A percentile compares a stretch with the other conserved stretches of the same genome.
Evolutionary conservation across 2,797 vertebrate species (phyloP).

Genomic region (Prionace glauca): DNA sequence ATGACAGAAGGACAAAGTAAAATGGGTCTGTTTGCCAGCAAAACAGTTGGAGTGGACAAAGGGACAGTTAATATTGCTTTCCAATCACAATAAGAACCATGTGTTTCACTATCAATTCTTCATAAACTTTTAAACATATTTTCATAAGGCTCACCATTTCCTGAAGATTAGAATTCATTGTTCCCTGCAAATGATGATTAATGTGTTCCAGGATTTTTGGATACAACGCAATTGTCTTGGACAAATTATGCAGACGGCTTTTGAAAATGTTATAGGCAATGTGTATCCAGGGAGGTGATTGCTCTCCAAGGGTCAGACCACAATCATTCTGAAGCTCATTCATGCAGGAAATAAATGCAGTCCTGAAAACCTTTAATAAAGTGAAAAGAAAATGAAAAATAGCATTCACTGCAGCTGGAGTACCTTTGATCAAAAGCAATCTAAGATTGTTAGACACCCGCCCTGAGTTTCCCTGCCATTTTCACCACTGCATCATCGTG

Average conservation of each 20-base stretch:
- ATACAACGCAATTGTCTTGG: background rate
- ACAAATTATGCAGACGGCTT: slow-evolving; percentile 24
- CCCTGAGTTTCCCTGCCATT: background rate
- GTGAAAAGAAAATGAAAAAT: background rate
- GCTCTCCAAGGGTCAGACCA: slow-evolving; percentile 37
- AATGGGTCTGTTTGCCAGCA: background rate
- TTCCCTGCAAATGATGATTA: background rate
- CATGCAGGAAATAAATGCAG: slow-evolving; percentile 51
- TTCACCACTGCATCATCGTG: background rate
- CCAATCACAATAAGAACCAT: background rate
- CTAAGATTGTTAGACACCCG: background rate
- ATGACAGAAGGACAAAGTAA: background rate
- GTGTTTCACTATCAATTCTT: background rate
- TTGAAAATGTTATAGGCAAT: slow-evolving; percentile 45
- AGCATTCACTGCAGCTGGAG: background rate
- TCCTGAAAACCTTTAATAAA: slow-evolving; percentile 50
- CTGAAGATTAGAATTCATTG: background rate
- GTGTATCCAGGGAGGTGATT: slow-evolving; percentile 60
- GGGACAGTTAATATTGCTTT: background rate
- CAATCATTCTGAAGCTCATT: slow-evolving; percentile 52
- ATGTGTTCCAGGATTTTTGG: background rate
- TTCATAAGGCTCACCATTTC: slow-evolving; percentile 19
- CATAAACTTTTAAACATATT: background rate
- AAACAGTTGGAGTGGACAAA: background rate
- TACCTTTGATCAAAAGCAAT: background rate